A percentile compares a stretch with the other conserved stretches of the same genome.
Evolutionary conservation across 2,888 invertebrate species (phyloP).

Genomic region (Pimpla rufipes): DNA sequence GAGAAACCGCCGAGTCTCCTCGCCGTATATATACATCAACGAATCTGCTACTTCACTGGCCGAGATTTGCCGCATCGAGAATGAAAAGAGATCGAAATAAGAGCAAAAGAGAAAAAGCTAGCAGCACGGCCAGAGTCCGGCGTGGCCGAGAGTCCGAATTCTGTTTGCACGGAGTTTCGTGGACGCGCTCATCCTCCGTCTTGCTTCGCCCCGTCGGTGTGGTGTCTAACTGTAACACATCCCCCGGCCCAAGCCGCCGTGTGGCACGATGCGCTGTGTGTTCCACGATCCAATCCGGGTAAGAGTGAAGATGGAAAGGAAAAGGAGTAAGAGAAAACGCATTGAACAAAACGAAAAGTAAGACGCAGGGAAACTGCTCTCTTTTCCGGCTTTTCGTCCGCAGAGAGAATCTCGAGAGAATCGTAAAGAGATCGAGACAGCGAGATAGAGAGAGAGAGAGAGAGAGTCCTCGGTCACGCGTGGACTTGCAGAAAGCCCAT

Average conservation of each 20-base stretch:
- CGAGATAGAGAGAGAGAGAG: constrained; percentile 24
- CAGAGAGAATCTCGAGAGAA: constrained; percentile 37
- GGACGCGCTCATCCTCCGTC: neutral
- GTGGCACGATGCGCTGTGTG: neutral
- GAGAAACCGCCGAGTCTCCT: constrained; percentile 6
- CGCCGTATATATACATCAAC: neutral
- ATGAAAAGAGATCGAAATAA: constrained; percentile 12
- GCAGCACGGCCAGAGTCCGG: constrained; percentile 4
- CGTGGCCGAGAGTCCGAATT: constrained; percentile 14
- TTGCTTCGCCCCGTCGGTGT: neutral
- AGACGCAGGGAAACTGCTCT: constrained; percentile 29
- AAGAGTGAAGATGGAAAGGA: constrained; percentile 19
- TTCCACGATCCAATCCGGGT: constrained; percentile 46
- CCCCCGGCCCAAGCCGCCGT: neutral
- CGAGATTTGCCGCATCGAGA: constrained; percentile 30
- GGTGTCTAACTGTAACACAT: constrained; percentile 12
- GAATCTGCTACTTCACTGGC: constrained; percentile 11
- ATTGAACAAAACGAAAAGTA: constrained; percentile 31
- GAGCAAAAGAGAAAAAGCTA: neutral
- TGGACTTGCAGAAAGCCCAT: constrained; percentile 45
- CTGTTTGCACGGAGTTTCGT: constrained; percentile 36
- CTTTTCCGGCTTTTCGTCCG: constrained; percentile 26
- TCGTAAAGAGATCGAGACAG: constrained; percentile 42
- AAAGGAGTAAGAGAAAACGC: constrained; percentile 36
- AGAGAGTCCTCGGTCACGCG: constrained; percentile 30